A percentile compares a stretch with the other conserved stretches of the same genome.
Conservation (phyloP, 2,888 invertebrate species). For the Mesochorus sp. region DNA sequence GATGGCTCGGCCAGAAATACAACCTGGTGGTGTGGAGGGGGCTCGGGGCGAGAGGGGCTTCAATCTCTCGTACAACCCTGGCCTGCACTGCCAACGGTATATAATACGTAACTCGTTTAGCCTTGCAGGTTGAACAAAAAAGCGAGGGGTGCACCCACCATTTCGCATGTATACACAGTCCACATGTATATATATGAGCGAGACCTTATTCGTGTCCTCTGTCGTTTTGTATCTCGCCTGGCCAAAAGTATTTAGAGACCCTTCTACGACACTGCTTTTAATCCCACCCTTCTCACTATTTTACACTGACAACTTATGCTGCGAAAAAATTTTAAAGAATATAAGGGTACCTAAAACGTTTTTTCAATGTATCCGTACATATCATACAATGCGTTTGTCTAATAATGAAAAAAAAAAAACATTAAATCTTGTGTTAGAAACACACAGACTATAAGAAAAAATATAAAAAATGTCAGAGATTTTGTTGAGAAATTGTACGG, state of each 20-base stretch:
- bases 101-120: conserved; percentile 81
- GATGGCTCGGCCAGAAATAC: conserved; percentile 79
- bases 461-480: too few species aligned
- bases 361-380: too few species aligned
- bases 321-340: conserved; percentile 6
- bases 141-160: conserved; percentile 55
- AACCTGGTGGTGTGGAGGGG: conserved; percentile 77
- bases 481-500: too few species aligned
- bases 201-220: conserved; percentile 39
- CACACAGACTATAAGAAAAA: too few species aligned
- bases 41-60: conserved; percentile 18
- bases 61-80: conserved; percentile 45
- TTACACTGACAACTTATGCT: neutral
- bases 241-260: conserved; percentile 75
- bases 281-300: conserved; percentile 8
- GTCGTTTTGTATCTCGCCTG: conserved; percentile 66
- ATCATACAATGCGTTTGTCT: neutral
- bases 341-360: neutral
- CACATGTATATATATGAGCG: conserved; percentile 9
- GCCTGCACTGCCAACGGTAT: conserved; percentile 64
- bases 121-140: conserved; percentile 79
- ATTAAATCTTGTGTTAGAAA: too few species aligned
- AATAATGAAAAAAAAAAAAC: neutral
- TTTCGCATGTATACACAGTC: too few species aligned
- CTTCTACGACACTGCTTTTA: conserved; percentile 56